Evolutionary conservation across 35 echinoderm and acorn worm species (phyloP), one percentile per base, ranked within the genome.

Genomic region (Chiridota heheva): DNA sequence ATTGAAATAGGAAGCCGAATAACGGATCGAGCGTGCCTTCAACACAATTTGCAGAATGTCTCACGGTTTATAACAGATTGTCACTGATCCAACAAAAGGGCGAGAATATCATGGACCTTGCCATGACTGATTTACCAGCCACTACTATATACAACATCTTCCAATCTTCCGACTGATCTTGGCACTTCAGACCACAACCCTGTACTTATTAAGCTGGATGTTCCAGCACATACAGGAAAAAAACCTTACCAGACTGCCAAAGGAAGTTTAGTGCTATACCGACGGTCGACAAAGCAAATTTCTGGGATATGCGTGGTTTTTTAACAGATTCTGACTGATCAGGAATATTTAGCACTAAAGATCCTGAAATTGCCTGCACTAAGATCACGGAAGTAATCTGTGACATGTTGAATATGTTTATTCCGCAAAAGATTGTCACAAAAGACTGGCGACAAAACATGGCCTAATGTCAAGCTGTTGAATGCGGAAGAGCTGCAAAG

Each of bases 151-250:
- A n/a, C n/a, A n/a, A n/a, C n/a, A n/a, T n/a, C n/a, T n/a, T n/a
- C n/a, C n/a, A n/a, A n/a, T n/a, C n/a, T 63, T 43, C 17, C 1
- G 20, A 26, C 88, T 13, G 74, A 42, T 39, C 66, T 89, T 2
- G 79, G 78, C 33, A 64, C 87, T 22, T 88, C 86, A 17, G 77
- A 88, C 26, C 86, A 88, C 48, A 88, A 88, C 40, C 76, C 86
- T 20, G 68, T 75, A 26, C 31, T 67, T 5, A 40, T 82, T 15
- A 42, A 64, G 30, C 40, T 82, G 6, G 60, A 82, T 42, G 40
- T 51, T 4, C 20, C 78, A 20, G 27, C 41, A 16, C 33, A 44
- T 2, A 76, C n/a, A n/a, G n/a, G 82, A 57, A 70, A 86, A 48
- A 86, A 76, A 37, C 82, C 82, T 25, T 86, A 76, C 45, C 53